phyloP scores from a whole-genome alignment of 2,113 vertebrate genomes.

The Scophthalmus maximus region DNA sequence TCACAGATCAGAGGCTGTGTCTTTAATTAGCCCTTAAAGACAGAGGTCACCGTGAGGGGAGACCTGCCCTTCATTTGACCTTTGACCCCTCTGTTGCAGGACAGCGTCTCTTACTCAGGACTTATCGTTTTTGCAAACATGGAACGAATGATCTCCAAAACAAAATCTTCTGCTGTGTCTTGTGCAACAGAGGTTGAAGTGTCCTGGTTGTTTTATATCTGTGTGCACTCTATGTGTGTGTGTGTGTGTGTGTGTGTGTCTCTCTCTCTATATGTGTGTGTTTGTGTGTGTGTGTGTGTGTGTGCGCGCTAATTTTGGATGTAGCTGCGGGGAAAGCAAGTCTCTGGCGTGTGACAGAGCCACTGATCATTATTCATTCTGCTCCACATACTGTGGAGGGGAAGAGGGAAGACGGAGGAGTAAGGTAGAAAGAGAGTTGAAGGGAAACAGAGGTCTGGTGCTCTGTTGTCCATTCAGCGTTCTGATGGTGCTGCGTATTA shows the following conservation, averaged over 20 bases:
- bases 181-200: conserved; percentile 12
- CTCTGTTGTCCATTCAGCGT: not conserved
- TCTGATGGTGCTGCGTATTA: not conserved
- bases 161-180: not conserved
- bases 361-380: conserved; percentile 81
- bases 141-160: not conserved
- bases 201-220: not conserved
- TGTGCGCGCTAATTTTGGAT: conserved; percentile 75
- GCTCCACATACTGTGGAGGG: conserved; percentile 73
- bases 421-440: conserved; percentile 28
- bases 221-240: not conserved
- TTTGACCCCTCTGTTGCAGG: not conserved
- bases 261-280: not conserved
- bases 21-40: not conserved
- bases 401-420: conserved; percentile 40
- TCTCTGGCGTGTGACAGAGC: conserved; percentile 71
- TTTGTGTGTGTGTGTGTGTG: conserved; percentile 28
- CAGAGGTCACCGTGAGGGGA: not conserved
- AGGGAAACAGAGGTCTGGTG: not conserved
- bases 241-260: not conserved
- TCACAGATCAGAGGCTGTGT: not conserved
- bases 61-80: not conserved
- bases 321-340: conserved; percentile 71
- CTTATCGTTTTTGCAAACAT: not conserved
- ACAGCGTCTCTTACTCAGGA: not conserved